Evolutionary conservation across 1,140 invertebrate species (phyloP).

Genomic region (Drosophila varians): DNA sequence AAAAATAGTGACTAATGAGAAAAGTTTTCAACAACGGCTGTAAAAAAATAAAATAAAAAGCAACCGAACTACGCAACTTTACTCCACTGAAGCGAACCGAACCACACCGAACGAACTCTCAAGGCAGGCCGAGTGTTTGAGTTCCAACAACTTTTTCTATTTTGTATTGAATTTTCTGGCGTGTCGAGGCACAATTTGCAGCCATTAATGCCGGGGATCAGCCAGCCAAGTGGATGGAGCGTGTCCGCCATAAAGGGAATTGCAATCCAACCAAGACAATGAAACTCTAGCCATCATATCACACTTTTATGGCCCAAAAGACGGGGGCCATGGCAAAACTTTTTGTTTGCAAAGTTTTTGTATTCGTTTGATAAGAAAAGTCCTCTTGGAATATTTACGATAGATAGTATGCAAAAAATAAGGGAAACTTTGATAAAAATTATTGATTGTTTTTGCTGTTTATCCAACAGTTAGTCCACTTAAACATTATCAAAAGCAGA

Average conservation of each 20-base stretch:
- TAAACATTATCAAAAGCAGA: background rate
- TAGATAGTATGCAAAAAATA: slow-evolving; percentile 31
- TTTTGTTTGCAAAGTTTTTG: slow-evolving; percentile 52
- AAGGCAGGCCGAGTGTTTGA: slow-evolving; percentile 38
- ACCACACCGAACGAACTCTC: background rate
- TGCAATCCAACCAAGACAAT: slow-evolving; percentile 50
- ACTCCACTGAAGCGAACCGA: slow-evolving; percentile 15
- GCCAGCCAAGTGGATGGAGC: slow-evolving; percentile 23
- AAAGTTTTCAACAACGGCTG: slow-evolving; percentile 62
- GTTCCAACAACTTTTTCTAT: slow-evolving; percentile 33
- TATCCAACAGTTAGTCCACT: background rate
- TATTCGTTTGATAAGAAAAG: slow-evolving; percentile 61
- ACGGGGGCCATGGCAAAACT: slow-evolving; percentile 26
- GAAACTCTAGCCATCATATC: slow-evolving; percentile 35
- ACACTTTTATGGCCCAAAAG: slow-evolving; percentile 15
- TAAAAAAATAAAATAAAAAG: slow-evolving; percentile 40
- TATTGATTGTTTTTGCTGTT: background rate
- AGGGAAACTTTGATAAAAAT: slow-evolving; percentile 1
- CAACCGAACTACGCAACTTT: slow-evolving; percentile 26
- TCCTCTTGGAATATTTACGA: slow-evolving; percentile 53
- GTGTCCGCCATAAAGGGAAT: slow-evolving; percentile 50
- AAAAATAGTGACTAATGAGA: slow-evolving; percentile 81
- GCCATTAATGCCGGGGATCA: slow-evolving; percentile 32
- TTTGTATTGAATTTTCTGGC: slow-evolving; percentile 35
- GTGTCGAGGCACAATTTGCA: slow-evolving; percentile 43